Conservation (phyloP, 2,113 vertebrate genomes). For the Chauna torquata region DNA sequence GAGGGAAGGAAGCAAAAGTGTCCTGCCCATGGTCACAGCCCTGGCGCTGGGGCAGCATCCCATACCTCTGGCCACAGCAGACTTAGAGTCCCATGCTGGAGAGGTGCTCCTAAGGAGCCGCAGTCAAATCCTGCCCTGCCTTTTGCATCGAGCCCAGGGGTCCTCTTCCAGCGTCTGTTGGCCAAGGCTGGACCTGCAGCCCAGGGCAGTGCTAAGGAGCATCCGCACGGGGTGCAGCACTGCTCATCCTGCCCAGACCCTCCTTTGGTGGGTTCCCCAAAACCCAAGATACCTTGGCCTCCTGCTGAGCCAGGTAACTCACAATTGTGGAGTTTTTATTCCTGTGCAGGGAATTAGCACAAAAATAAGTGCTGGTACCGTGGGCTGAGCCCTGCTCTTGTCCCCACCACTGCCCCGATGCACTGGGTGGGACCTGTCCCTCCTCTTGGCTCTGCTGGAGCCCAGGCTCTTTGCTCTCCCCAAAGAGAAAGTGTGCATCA, state of each 20-base stretch:
- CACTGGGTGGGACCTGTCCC: neutral
- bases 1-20: neutral
- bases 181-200: neutral
- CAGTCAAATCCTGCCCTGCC: neutral
- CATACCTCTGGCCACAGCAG: neutral
- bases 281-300: neutral
- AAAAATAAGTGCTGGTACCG: neutral
- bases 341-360: neutral
- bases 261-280: neutral
- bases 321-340: neutral
- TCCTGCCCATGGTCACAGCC: neutral
- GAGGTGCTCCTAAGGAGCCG: neutral
- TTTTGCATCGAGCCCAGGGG: neutral
- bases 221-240: fast-evolving
- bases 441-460: neutral
- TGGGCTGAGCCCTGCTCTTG: neutral
- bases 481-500: neutral
- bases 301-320: neutral
- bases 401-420: neutral
- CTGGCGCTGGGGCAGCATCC: neutral
- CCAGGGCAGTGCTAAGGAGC: neutral
- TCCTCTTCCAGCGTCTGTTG: neutral
- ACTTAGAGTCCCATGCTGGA: neutral
- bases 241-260: neutral
- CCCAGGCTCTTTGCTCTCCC: neutral